Evolutionary conservation across 2,797 vertebrate species (phyloP), one percentile per base, ranked within the genome.

Genomic region (Parauchenoglanis ngamensis): DNA sequence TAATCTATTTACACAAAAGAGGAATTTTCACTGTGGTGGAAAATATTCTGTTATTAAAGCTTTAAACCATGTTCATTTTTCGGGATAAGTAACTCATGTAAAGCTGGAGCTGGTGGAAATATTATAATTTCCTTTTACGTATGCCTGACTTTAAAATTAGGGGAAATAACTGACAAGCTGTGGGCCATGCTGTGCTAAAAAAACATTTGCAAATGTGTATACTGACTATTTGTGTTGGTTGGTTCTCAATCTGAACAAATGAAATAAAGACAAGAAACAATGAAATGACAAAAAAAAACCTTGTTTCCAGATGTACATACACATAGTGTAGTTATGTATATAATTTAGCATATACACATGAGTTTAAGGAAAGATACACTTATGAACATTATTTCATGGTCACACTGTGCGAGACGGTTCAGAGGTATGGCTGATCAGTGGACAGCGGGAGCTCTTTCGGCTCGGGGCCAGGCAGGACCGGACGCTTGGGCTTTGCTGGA

Each of bases 391-490:
- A 13, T 76, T 70, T 77, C 86, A 46, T 89, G 40, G 82, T 49
- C 25, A 76, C 61, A 70, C 52, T 70, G n/a, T 46, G 57, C 65
- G 6, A 72, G 25, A 63, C 3, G 8, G n/a, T 61, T 97, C 92
- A 98, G 90, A 98, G 94, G 85, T 97, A 98, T 0, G 97, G 97
- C 91, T 99, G 93, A 56, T 99, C 98, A 56, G 91, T 95, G 28
- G 98, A 99, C 49, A 99, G 94, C 0, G 95, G 84, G 85, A 96
- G 96, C 40, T 93, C 95, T 87, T 91, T 94, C 2, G 93, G 89
- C 0, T 85, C 81, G 7, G 90, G 35, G 15, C 97, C 98, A 0
- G 98, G 98, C 0, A 94, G 95, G 90, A 98, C 96, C 0, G 97
- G 94, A 40, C 67, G 93, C 92, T 97, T 99, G 1, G 90, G 49